Evolutionary conservation across 2,113 vertebrate species (phyloP).

Genomic region (Eurystomus gularis): DNA sequence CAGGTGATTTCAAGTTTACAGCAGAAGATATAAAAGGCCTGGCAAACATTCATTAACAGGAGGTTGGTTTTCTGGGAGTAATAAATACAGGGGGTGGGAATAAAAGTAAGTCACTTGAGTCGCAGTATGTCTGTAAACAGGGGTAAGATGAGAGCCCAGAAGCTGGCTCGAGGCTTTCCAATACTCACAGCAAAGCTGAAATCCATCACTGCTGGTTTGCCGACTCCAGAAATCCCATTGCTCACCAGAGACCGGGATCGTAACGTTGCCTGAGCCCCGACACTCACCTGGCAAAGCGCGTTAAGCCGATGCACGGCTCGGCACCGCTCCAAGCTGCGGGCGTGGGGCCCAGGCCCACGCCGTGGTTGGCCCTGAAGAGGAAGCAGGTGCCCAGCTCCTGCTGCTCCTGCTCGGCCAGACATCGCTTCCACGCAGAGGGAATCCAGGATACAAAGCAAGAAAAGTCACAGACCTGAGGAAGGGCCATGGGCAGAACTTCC

Average conservation of each 20-base stretch:
- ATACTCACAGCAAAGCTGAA: background rate
- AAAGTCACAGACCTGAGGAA: rapidly evolving
- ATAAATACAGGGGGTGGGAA: background rate
- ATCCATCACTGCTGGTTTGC: background rate
- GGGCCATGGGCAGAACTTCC: rapidly evolving
- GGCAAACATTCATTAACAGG: background rate
- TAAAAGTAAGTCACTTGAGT: background rate
- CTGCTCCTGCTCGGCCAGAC: rapidly evolving
- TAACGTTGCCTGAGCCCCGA: no score
- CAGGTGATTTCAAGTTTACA: background rate
- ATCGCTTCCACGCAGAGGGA: background rate
- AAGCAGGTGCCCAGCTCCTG: rapidly evolving
- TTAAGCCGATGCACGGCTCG: background rate
- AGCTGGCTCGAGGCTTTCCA: background rate
- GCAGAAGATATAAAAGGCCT: background rate
- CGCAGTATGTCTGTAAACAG: background rate
- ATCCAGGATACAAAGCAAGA: background rate
- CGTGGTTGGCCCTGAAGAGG: rapidly evolving
- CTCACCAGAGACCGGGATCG: background rate
- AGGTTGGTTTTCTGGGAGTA: background rate
- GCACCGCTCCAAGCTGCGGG: background rate
- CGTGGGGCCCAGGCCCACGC: no score
- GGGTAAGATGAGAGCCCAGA: background rate
- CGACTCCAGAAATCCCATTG: background rate
- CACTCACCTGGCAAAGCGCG: no score